Conservation (phyloP, 2,888 invertebrate genomes). For the Ophonus ardosiacus region DNA sequence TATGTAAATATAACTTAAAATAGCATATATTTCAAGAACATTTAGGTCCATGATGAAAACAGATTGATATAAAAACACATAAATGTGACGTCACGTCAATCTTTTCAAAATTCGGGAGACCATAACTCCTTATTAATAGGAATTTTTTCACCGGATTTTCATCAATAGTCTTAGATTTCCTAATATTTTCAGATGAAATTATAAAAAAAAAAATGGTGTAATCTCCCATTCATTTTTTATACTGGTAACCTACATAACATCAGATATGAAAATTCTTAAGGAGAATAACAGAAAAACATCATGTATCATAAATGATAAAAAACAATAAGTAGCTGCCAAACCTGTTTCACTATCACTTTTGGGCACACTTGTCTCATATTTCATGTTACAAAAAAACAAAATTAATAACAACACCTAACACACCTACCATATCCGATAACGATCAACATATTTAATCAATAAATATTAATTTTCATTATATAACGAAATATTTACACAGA, state of each 20-base stretch:
- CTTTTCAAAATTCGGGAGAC: too few species aligned
- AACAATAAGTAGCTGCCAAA: not conserved
- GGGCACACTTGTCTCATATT: not conserved
- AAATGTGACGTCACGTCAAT: too few species aligned
- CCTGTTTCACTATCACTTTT: not conserved
- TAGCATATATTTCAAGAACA: too few species aligned
- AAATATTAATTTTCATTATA: not conserved
- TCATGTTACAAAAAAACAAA: not conserved
- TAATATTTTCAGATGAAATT: too few species aligned
- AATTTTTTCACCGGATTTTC: too few species aligned
- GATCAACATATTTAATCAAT: not conserved
- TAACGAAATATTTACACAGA: not conserved
- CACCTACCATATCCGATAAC: not conserved
- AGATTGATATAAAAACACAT: too few species aligned
- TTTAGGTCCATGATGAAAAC: too few species aligned
- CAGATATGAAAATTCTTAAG: not conserved
- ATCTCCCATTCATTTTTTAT: not conserved
- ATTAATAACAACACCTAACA: not conserved
- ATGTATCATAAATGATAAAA: not conserved
- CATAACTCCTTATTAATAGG: too few species aligned
- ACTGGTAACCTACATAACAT: not conserved
- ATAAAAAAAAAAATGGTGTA: too few species aligned
- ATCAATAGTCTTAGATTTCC: too few species aligned
- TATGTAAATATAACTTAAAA: too few species aligned
- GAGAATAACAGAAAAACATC: not conserved